phyloP scores from a whole-genome alignment of 2,797 vertebrate genomes.

The Gephyroberyx darwinii region DNA sequence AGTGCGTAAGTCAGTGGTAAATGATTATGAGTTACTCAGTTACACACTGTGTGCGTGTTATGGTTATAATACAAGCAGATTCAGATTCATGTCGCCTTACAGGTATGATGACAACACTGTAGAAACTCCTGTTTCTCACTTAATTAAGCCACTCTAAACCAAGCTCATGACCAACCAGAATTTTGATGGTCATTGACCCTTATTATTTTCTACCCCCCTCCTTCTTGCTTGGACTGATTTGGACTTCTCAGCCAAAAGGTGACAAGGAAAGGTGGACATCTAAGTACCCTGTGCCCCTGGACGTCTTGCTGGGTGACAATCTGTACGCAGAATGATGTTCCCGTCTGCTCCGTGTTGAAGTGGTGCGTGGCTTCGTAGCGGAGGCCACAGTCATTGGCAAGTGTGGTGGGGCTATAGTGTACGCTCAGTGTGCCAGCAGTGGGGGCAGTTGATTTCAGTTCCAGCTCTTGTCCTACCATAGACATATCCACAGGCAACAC shows the following conservation, averaged over 20 bases:
- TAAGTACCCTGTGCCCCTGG: conserved; percentile 46
- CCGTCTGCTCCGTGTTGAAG: conserved; percentile 37
- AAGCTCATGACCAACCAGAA: not conserved
- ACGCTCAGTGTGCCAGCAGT: conserved; percentile 13
- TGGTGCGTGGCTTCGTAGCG: conserved; percentile 73
- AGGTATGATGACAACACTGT: conserved; percentile 4
- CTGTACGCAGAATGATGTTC: conserved; percentile 67
- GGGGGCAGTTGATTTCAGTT: conserved; percentile 55
- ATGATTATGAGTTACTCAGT: not conserved
- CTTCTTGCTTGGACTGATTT: conserved; percentile 46
- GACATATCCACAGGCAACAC: conserved; percentile 72
- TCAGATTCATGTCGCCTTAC: conserved; percentile 20
- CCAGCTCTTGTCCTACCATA: conserved; percentile 36
- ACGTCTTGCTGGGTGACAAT: conserved; percentile 31
- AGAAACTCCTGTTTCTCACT: not conserved
- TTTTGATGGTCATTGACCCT: not conserved
- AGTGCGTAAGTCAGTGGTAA: not conserved
- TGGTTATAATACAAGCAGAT: not conserved
- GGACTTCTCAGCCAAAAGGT: conserved; percentile 73
- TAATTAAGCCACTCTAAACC: conserved; percentile 7
- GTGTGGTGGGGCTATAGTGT: conserved; percentile 36
- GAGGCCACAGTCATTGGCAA: conserved; percentile 76
- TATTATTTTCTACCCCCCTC: conserved; percentile 41
- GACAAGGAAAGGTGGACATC: conserved; percentile 77
- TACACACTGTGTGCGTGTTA: not conserved